Percentiles rank a stretch among this genome's conserved stretches.
These are phyloP conservation scores for Rhadina sibilatrix DNA, from an alignment of 2,113 vertebrate species.

Conservation along the genomic window DNA sequence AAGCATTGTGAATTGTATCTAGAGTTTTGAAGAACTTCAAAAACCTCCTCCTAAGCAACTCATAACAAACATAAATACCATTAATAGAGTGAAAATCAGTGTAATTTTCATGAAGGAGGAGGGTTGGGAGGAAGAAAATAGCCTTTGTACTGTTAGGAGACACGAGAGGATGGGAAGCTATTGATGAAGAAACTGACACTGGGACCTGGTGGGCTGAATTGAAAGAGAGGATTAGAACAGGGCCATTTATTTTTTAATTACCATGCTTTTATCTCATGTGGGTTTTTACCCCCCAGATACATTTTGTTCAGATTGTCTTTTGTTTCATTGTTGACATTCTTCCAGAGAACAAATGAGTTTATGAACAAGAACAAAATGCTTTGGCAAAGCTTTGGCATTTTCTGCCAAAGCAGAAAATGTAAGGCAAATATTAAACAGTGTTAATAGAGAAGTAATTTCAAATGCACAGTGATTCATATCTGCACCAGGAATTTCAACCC, in stretches of 20 bases:
- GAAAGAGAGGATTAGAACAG: background rate
- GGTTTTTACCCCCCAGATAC: background rate
- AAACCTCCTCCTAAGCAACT: background rate
- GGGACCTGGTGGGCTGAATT: background rate
- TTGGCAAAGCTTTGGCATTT: background rate
- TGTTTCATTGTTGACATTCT: background rate
- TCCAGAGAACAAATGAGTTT: conserved; percentile 27
- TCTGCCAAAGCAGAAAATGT: background rate
- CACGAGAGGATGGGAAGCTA: background rate
- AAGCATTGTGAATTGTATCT: background rate
- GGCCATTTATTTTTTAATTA: background rate
- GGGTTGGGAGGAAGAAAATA: background rate
- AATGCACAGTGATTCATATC: background rate
- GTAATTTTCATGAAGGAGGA: background rate
- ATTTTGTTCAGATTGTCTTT: background rate
- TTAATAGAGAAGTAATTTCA: background rate
- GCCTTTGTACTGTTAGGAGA: background rate
- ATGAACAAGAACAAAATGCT: background rate
- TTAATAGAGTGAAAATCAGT: background rate
- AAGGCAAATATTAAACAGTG: background rate
- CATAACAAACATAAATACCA: background rate
- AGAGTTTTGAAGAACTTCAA: background rate
- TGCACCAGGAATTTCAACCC: background rate
- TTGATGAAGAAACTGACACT: background rate
- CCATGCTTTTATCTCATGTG: background rate